Evolutionary conservation across 2,797 vertebrate species (phyloP), one percentile per base, ranked within the genome.

Genomic region (Alfaro cultratus): DNA sequence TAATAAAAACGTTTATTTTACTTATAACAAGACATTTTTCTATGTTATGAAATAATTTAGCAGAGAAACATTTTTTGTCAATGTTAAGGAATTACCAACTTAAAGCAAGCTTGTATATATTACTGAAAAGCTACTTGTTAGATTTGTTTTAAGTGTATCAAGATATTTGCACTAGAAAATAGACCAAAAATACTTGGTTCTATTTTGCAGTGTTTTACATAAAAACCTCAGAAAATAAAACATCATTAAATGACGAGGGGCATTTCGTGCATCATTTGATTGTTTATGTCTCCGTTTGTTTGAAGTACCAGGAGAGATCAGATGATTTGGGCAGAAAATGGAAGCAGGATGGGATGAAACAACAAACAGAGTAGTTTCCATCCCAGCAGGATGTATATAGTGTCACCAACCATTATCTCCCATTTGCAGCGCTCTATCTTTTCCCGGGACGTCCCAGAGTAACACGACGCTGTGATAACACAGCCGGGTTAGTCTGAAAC

Each of bases 401-500:
- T 13, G 55, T 29, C 55, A 29, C 26, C 55, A n/a, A 29, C n/a
- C 55, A 57, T 57, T 57, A 57, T 57, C 55, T 57, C 26, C n/a
- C 55, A 29, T 29, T 29, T 57, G n/a, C 55, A 26, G 55, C 23
- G 0, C n/a, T 13, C 31, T 15, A n/a, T 51, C 5, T 68, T 47
- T 39, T 43, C 43, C 11, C n/a, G 34, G 68, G 60, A 39, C 67
- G 5, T 67, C 77, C 67, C 34, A 11, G 26, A 53, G 51, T 72
- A 73, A 80, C 51, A 47, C 51, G 60, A 71, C 57, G n/a, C 70
- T 51, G 62, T 72, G 75, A 76, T 60, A 55, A 83, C 47, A 67
- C 57, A 49, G 51, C 34, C 5, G 36, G 75, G 77, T 79, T 77
- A 26, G 43, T 82, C 67, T 81, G 72, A 82, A 87, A 75, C 31